A percentile compares a stretch with the other conserved stretches of the same genome.
Conservation (phyloP, 1,140 invertebrate genomes). For the Trichonephila clavipes region DNA sequence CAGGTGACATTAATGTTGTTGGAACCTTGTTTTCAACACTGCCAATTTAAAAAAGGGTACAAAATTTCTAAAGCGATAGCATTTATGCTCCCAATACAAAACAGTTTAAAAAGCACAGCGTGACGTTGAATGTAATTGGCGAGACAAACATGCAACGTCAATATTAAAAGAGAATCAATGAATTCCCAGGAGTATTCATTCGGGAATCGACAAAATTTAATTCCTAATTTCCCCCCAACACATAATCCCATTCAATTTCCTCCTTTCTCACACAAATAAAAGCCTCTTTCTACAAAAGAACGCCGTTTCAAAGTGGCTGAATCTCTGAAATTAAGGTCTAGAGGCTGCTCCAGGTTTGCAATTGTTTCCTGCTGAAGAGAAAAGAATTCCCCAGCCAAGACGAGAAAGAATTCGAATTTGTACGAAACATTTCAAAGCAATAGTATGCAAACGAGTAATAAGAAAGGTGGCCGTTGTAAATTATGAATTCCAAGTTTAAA, state of each 20-base stretch:
- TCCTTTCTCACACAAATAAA: neutral
- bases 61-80: neutral
- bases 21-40: neutral
- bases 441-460: too few relatives aligned
- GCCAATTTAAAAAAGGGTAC: neutral
- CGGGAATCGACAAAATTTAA: neutral
- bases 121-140: neutral
- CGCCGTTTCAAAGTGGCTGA: too few relatives aligned
- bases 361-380: too few relatives aligned
- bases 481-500: too few relatives aligned
- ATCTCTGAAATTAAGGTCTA: too few relatives aligned
- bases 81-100: neutral
- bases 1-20: too few relatives aligned
- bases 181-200: neutral
- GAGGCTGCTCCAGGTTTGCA: too few relatives aligned
- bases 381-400: too few relatives aligned
- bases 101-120: neutral
- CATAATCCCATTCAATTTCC: neutral
- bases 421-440: too few relatives aligned
- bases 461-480: too few relatives aligned
- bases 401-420: too few relatives aligned
- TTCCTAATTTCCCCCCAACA: neutral
- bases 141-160: neutral
- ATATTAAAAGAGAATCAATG: neutral
- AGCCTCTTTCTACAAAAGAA: too few relatives aligned